Evolutionary conservation across 2,797 vertebrate genomes (phyloP).

Genomic region (Leucoraja ocellata): DNA sequence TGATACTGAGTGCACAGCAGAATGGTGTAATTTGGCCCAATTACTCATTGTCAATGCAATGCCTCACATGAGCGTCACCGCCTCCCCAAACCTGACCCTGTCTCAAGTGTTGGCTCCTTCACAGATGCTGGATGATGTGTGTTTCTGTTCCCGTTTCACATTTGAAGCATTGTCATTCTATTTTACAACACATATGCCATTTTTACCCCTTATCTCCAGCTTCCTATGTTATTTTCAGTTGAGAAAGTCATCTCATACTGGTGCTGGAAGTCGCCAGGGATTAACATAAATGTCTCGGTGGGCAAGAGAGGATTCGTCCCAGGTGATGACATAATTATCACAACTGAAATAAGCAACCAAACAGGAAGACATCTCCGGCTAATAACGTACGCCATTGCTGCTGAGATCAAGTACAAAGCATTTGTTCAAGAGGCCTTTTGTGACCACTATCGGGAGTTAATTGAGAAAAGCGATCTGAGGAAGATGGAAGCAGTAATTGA

Average conservation of each 20-base stretch:
- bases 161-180: fast-evolving
- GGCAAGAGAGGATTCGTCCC: conserved; percentile 41
- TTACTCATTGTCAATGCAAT: not conserved
- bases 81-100: not conserved
- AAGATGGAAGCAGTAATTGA: conserved; percentile 41
- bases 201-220: conserved; percentile 7
- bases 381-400: conserved; percentile 40
- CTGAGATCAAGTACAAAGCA: conserved; percentile 42
- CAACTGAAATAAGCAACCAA: conserved; percentile 46
- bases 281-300: conserved; percentile 41
- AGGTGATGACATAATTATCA: conserved; percentile 43
- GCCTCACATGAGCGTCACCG: not conserved
- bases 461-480: conserved; percentile 44
- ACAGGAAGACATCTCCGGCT: conserved; percentile 44
- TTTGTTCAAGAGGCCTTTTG: conserved; percentile 41
- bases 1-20: not conserved
- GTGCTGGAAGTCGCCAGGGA: conserved; percentile 41
- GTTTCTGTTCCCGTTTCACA: not conserved
- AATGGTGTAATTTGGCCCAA: not conserved
- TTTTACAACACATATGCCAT: not conserved
- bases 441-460: not conserved
- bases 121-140: not conserved
- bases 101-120: not conserved
- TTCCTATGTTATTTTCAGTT: conserved; percentile 39
- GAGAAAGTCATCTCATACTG: conserved; percentile 43